Evolutionary conservation across 2,113 vertebrate species (phyloP), one percentile per base, ranked within the genome.

Genomic region (Sialia sialis): DNA sequence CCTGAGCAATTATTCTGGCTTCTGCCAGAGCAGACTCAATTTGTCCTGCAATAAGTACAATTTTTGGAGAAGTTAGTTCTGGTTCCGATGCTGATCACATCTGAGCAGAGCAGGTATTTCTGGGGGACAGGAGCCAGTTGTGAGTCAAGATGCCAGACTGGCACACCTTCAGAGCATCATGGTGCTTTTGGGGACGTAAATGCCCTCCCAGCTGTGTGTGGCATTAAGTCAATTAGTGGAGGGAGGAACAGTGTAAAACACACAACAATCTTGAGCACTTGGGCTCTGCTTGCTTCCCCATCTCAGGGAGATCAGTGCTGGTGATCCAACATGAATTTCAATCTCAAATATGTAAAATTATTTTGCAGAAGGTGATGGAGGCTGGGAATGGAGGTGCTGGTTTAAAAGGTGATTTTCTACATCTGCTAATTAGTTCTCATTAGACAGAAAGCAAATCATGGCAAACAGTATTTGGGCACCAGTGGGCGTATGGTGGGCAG

Each of bases 1-100:
- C 90, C 85, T 43, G 68, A 92, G 92, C 88, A 95, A 97, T 97
- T 95, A 95, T 94, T 88, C 76, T 70, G 77, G 84, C 93, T 81
- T 93, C 86, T 91, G 77, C 84, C 84, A 22, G 54, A 92, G 81
- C 84, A 86, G 90, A 74, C 72, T 86, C 92, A 84, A 95, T 96
- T 97, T 95, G 91, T 84, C 94, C 64, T 62, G 73, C 76, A 90
- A 59, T 86, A 80, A 95, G 86, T 63, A 66, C 78, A 74, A 77
- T 93, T 94, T 88, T 91, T 73, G 69, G 91, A 92, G 88, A 62
- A 91, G 79, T 92, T 83, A 88, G 84, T 93, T 95, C 89, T 93
- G 94, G 88, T 87, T 80, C 64, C 44, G 70, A 67, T 3, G 5
- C 49, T 93, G 82, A 91, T 91, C 86, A 25, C 76, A 91, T 89